These are phyloP conservation scores for Catajapyx aquilonaris DNA, from an alignment of 1,140 invertebrate genomes.

Conservation along the genomic window DNA sequence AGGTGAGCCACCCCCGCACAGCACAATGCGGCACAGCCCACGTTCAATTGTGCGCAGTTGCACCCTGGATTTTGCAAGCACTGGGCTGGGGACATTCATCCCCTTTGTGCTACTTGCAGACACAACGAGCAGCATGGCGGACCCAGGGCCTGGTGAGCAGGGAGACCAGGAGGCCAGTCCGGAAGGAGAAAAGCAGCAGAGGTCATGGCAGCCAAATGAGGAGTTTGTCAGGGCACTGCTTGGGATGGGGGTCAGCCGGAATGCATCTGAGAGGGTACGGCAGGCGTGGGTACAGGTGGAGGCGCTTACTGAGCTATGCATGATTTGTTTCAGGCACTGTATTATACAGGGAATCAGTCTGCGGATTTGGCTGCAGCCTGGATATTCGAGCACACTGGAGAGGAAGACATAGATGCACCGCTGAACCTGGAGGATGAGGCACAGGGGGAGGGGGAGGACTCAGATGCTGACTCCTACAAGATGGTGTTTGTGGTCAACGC, in stretches of 20 bases:
- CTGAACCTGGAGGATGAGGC: slow-evolving; percentile 9
- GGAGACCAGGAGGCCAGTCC: no score
- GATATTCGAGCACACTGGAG: slow-evolving; percentile 28
- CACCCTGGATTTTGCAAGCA: no score
- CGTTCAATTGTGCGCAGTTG: no score
- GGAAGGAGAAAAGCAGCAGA: no score
- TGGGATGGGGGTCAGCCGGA: slow-evolving; percentile 19
- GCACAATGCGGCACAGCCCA: no score
- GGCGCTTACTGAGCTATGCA: slow-evolving; percentile 2
- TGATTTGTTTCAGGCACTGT: slow-evolving; percentile 22
- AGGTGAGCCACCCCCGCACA: no score
- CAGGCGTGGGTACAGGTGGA: slow-evolving; percentile 2
- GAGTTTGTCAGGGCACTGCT: slow-evolving; percentile 16
- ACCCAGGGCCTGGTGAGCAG: no score
- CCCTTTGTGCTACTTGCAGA: no score
- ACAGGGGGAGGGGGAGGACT: slow-evolving; percentile 18
- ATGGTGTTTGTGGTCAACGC: slow-evolving; percentile 43
- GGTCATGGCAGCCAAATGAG: slow-evolving; percentile 18
- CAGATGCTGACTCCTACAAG: slow-evolving; percentile 25
- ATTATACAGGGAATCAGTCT: slow-evolving; percentile 30
- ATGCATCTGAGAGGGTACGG: slow-evolving; percentile 18
- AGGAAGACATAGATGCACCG: slow-evolving; percentile 11
- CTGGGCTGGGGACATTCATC: no score
- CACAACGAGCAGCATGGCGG: no score
- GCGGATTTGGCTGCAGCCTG: slow-evolving; percentile 29